Base-by-base conservation (phyloP, 2,888 invertebrate genomes). In the Nephrotoma guestfalica region DNA sequence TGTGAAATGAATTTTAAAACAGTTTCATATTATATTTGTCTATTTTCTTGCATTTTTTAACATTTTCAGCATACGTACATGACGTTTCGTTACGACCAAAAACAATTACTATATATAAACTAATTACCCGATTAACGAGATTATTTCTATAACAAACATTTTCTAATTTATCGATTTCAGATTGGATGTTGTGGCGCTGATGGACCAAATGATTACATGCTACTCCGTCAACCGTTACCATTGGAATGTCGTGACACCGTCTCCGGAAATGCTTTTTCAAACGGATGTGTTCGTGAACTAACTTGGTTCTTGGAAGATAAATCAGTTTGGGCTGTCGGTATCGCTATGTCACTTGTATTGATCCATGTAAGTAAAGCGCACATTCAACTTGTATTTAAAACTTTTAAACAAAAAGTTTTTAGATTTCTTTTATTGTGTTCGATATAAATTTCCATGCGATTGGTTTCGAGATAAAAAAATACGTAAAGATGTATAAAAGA, bases 101-200 rank as follows among this genome's bases (percentile, higher is more conserved):
- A 57, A 15, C 15, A 45, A 11, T 0, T 43, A 6, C 9, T 45
- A 4, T 0, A 47, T 47, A 47, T 13, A 47, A 47, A 47, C 13
- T 47, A 47, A 47, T 47, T 47, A 47, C 11, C 30, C 3, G 47
- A 47, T 30, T 2, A 30, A n/a, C 11, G 0, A 13, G 4, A 47
- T 47, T n/a, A 47, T 47, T 47, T 47, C 3, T 43, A 9, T 47
- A 47, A 47, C 47, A 47, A 47, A 13, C 0, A 30, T 30, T 30
- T 30, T 30, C 30, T 30, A 30, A 30, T 30, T 30, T 30, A 30
- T 83, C 6, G 5, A 6, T 83, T 87, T 83, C 45, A 96, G 96
- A 95, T 97, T 89, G 97, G 96, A 83, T 98, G 97, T 91, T 97
- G 98, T 89, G 98, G 98, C 13, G 97, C 97, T 0, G 95, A 95